Base-by-base conservation (phyloP, 2,888 invertebrate genomes). In the Amblyteles armatorius region DNA sequence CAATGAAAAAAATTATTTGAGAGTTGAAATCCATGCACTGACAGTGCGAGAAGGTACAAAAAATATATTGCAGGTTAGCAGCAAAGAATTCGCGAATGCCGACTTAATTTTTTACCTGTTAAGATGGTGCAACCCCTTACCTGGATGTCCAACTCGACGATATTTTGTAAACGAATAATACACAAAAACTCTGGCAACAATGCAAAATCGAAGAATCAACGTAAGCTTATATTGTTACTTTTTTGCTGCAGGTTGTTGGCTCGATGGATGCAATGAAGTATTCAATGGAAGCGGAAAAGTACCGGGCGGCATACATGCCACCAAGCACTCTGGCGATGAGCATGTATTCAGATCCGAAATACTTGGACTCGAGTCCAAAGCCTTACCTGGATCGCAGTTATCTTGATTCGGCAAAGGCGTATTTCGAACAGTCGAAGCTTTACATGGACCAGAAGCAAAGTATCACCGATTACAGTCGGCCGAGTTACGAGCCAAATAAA, bases 181-280 rank as follows among this genome's bases (percentile, higher is more conserved):
- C 16, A 50, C 16, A 16, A 16, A 16, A 19, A 19, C 22, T 7
- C 11, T 19, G 22, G 13, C 4, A 29, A n/a, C 5, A 26, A 26
- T 16, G 22, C 44, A 48, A 26, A 29, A 74, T 29, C 4, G 9
- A 13, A 44, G 22, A 77, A 68, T n/a, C 22, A 60, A 69, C 29
- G 0, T 1, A 7, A 29, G 4, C 5, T 19, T 55, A 33, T 13
- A 6, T 26, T 5, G 36, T 33, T 7, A n/a, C 81, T 78, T 48
- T 52, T 79, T 16, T 94, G 93, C 95, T 95, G 0, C 95, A 97
- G 97, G 96, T 97, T 84, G 96, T 96, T 7, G 96, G 96, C 72
- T 95, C 97, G 86, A 97, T 97, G 96, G 97, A 97, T 91, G 95
- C 96, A 19, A 97, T 97, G 96, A 97, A 97, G 91, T 97, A 97